Percentiles rank a stretch among this genome's conserved stretches.
Conservation (phyloP, 2,888 invertebrate genomes). For the Epirrhoe tristata region DNA sequence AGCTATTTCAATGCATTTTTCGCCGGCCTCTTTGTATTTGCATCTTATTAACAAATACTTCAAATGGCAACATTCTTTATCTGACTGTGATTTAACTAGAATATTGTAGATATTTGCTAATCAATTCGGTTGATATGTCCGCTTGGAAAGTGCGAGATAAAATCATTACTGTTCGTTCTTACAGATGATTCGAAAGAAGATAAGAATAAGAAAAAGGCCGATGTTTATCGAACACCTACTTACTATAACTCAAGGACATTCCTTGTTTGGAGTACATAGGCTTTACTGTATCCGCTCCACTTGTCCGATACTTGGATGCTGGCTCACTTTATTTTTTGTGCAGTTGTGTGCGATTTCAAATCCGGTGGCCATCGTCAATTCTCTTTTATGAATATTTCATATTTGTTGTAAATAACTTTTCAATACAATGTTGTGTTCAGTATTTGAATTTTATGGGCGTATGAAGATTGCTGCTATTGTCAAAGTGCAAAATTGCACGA, state of each 20-base stretch:
- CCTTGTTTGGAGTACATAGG: slow-evolving; percentile 51
- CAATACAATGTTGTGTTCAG: slow-evolving; percentile 70
- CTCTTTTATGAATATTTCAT: slow-evolving; percentile 82
- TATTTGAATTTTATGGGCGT: slow-evolving; percentile 69
- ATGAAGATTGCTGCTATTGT: slow-evolving; percentile 59
- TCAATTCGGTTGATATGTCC: slow-evolving; percentile 62
- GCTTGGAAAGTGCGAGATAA: slow-evolving; percentile 61
- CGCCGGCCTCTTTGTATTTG: slow-evolving; percentile 16
- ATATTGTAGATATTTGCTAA: slow-evolving; percentile 67
- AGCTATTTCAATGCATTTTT: slow-evolving; percentile 24
- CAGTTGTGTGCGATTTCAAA: slow-evolving; percentile 52
- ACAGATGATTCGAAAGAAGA: slow-evolving; percentile 66
- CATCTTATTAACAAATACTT: slow-evolving; percentile 17
- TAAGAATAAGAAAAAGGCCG: slow-evolving; percentile 60
- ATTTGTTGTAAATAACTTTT: slow-evolving; percentile 77
- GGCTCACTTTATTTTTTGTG: slow-evolving; percentile 60
- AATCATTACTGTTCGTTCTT: slow-evolving; percentile 70
- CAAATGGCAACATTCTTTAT: slow-evolving; percentile 16
- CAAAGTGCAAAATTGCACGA: slow-evolving; percentile 52
- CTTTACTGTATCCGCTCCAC: slow-evolving; percentile 50
- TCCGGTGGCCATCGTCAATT: slow-evolving; percentile 68
- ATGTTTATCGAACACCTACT: slow-evolving; percentile 59
- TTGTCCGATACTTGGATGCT: slow-evolving; percentile 59
- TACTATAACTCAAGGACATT: slow-evolving; percentile 54
- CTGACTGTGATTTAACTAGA: slow-evolving; percentile 56